A percentile compares a stretch with the other conserved stretches of the same genome.
Conservation (phyloP, 2,888 invertebrate genomes). For the Serrognathus titanus region DNA sequence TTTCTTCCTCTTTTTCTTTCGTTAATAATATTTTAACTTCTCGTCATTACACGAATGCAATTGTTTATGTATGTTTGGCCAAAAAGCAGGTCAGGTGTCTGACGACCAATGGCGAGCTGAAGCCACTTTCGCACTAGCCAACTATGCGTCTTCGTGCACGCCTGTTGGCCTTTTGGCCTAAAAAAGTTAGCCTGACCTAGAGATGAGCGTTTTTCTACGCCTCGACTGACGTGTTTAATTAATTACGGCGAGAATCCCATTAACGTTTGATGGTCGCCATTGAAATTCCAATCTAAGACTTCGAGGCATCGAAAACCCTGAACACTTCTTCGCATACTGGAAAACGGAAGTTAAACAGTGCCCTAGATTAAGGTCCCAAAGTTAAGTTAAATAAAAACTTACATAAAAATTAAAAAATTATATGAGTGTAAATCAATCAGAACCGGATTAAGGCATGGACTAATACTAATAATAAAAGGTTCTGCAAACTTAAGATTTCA, state of each 20-base stretch:
- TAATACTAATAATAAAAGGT: too few relatives aligned
- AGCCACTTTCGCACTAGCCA: constrained; percentile 29
- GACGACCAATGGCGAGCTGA: constrained; percentile 27
- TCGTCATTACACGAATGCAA: neutral
- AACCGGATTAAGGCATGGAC: too few relatives aligned
- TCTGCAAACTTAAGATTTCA: too few relatives aligned
- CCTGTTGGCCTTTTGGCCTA: constrained; percentile 45
- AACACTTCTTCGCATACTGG: too few relatives aligned
- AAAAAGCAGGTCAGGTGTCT: constrained; percentile 29
- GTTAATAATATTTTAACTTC: neutral
- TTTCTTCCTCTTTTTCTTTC: too few relatives aligned
- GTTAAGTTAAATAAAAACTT: too few relatives aligned
- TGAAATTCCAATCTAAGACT: too few relatives aligned
- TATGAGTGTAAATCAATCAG: too few relatives aligned
- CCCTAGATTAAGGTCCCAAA: too few relatives aligned
- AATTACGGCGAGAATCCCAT: constrained; percentile 10
- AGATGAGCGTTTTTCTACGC: constrained; percentile 15
- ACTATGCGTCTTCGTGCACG: constrained; percentile 25
- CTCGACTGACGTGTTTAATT: constrained; percentile 12
- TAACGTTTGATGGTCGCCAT: neutral
- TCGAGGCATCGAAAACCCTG: too few relatives aligned
- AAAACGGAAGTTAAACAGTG: too few relatives aligned
- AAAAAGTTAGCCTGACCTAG: constrained; percentile 37
- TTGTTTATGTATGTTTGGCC: constrained; percentile 14
- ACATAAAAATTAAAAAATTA: too few relatives aligned